A percentile compares a stretch with the other conserved stretches of the same genome.
Evolutionary conservation across 2,888 invertebrate genomes (phyloP).

Genomic region (Arrhopalites spinosus): DNA sequence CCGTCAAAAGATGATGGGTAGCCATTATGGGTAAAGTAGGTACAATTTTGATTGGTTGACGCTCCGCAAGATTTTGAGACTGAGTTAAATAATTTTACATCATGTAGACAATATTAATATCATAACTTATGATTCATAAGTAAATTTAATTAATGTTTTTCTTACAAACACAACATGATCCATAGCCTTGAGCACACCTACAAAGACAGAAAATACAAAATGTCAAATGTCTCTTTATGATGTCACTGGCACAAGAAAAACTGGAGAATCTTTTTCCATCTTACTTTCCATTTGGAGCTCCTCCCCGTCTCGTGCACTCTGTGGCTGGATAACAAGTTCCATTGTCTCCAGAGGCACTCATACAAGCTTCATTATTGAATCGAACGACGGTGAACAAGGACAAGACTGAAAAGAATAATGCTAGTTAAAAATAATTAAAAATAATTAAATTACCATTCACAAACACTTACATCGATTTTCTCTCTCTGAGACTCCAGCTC

Average conservation of each 20-base stretch:
- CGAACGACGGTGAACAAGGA: slow-evolving; percentile 80
- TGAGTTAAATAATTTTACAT: slow-evolving; percentile 58
- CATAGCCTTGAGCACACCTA: slow-evolving; percentile 75
- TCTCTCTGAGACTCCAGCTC: slow-evolving; percentile 41
- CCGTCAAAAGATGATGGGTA: slow-evolving; percentile 78
- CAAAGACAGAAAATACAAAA: too few relatives aligned
- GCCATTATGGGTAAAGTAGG: slow-evolving; percentile 82
- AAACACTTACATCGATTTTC: slow-evolving; percentile 40
- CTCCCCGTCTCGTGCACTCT: slow-evolving; percentile 37
- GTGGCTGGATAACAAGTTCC: slow-evolving; percentile 41
- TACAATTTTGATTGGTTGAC: slow-evolving; percentile 77
- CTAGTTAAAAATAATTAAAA: neutral
- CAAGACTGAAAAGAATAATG: slow-evolving; percentile 66
- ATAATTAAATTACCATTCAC: neutral
- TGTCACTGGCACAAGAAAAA: too few relatives aligned
- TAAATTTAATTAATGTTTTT: neutral
- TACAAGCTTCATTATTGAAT: slow-evolving; percentile 76
- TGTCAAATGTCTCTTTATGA: too few relatives aligned
- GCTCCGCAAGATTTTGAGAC: slow-evolving; percentile 81
- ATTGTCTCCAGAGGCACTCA: slow-evolving; percentile 62
- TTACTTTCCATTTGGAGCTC: slow-evolving; percentile 69
- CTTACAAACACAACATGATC: slow-evolving; percentile 77
- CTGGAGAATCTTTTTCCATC: too few relatives aligned
- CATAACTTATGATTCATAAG: neutral
- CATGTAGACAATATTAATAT: neutral